These are phyloP conservation scores for Aythya baeri DNA, from an alignment of 2,113 vertebrate genomes.

Conservation along the genomic window DNA sequence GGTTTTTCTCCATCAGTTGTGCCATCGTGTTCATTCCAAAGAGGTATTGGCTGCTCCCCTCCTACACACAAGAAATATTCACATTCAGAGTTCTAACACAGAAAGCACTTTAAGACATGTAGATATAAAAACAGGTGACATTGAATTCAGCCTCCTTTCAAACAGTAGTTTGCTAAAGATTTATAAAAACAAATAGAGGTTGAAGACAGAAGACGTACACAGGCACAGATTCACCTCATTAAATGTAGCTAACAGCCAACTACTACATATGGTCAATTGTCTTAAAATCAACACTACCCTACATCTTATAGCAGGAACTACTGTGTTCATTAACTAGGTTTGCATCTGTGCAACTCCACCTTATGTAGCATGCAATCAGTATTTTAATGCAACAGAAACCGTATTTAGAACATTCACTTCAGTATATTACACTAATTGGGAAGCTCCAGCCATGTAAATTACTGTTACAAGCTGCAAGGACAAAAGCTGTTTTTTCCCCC, in stretches of 20 bases:
- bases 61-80: constrained; percentile 74
- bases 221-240: not conserved
- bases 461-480: not conserved
- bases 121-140: not conserved
- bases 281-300: not conserved
- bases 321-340: not conserved
- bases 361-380: not conserved
- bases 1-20: constrained; percentile 95
- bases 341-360: not conserved
- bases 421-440: not conserved
- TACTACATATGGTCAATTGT: not conserved
- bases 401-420: not conserved
- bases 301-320: not conserved
- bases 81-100: not conserved
- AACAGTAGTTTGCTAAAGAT: not conserved
- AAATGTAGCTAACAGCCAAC: not conserved
- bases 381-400: not conserved
- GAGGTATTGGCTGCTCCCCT: constrained; percentile 96
- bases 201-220: not conserved
- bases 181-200: not conserved
- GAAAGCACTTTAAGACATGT: not conserved
- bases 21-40: constrained; percentile 97
- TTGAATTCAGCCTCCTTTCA: not conserved
- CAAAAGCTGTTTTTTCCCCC: not conserved
- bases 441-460: not conserved